These are phyloP conservation scores for Equus quagga DNA, from an alignment of 2,113 vertebrate species.

Conservation along the genomic window DNA sequence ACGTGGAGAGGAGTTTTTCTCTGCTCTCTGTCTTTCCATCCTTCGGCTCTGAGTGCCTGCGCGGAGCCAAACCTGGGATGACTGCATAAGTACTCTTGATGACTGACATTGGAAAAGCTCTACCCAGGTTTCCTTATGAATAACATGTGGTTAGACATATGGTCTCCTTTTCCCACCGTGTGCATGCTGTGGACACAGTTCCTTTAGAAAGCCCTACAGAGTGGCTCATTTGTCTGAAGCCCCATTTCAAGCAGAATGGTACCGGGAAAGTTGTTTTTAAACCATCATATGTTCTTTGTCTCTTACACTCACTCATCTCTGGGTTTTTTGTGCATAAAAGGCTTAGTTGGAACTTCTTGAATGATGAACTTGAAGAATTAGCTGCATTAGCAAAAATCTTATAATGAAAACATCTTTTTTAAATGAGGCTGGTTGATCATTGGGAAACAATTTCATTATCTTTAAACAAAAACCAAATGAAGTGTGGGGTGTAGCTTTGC, in stretches of 20 bases:
- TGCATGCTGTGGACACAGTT: fast-evolving
- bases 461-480: background rate
- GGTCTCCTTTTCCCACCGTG: background rate
- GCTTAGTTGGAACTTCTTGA: background rate
- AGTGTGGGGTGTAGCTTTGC: background rate
- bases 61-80: background rate
- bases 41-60: background rate
- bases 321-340: background rate
- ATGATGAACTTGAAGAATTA: background rate
- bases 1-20: background rate
- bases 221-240: too few relatives aligned
- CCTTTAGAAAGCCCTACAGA: too few relatives aligned
- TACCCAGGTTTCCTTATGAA: background rate
- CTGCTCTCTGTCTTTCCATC: background rate
- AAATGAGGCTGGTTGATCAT: background rate
- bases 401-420: background rate
- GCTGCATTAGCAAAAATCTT: background rate
- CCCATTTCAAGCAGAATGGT: background rate
- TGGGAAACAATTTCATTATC: background rate
- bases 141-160: fast-evolving
- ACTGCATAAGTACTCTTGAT: background rate
- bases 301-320: background rate
- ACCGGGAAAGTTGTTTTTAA: background rate
- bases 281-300: background rate
- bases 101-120: background rate